A percentile compares a stretch with the other conserved stretches of the same genome.
These are phyloP conservation scores for Dolichomitus sp. DNA, from an alignment of 2,888 invertebrate species.

Conservation along the genomic window DNA sequence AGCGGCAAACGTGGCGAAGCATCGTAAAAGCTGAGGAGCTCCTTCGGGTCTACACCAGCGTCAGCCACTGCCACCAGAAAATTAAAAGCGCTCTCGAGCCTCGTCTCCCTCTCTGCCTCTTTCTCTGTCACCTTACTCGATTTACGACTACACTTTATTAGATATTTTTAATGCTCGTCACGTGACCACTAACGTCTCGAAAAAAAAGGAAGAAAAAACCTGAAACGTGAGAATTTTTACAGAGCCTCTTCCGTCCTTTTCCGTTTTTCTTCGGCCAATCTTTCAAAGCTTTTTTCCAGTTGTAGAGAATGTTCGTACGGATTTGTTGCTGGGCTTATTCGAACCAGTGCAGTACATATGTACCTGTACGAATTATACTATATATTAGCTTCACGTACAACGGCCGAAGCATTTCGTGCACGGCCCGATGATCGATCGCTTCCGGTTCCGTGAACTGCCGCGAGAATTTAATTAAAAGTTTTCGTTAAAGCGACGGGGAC, in stretches of 20 bases:
- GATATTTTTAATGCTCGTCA: constrained; percentile 32
- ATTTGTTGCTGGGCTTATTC: not conserved
- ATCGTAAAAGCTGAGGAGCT: constrained; percentile 35
- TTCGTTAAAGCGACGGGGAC: constrained; percentile 54
- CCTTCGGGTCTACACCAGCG: not conserved
- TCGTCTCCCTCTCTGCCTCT: not conserved
- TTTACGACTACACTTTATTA: constrained; percentile 34
- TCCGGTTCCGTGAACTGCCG: constrained; percentile 50
- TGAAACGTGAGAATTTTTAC: constrained; percentile 15
- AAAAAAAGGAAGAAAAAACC: not conserved
- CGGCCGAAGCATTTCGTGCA: constrained; percentile 32
- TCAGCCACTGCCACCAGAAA: constrained; percentile 16
- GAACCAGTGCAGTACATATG: not conserved
- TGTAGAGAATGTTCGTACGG: not conserved
- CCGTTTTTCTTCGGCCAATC: not conserved
- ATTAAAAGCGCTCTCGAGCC: constrained; percentile 18
- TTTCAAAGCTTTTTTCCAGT: not conserved
- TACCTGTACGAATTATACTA: constrained; percentile 12
- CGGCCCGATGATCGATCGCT: constrained; percentile 64
- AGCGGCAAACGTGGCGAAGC: constrained; percentile 54
- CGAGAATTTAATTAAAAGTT: constrained; percentile 71
- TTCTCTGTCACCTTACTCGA: not conserved
- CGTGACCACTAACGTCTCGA: not conserved
- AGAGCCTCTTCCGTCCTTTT: not conserved
- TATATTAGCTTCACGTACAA: constrained; percentile 35